Base-by-base conservation (phyloP, 2,113 vertebrate species). In the Prolemur simus region DNA sequence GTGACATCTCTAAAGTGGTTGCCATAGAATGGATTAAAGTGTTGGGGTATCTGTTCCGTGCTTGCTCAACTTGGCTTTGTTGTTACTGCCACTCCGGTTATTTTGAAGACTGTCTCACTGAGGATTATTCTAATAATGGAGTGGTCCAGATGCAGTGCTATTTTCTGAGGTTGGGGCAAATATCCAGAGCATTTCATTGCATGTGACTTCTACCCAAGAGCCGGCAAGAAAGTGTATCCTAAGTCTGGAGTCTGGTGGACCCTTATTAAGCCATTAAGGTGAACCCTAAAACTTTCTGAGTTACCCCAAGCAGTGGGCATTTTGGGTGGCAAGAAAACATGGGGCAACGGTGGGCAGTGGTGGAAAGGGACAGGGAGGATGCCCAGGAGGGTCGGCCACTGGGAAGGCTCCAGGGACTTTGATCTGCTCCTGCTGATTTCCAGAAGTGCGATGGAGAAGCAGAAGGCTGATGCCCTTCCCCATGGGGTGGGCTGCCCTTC, bases 101-200 rank as follows among this genome's bases (percentile, higher is more conserved):
- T 92, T 94, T 82, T 63, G 76, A 96, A 78, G 68, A 29, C 34
- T 52, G 2, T 84, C 68, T 90, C 34, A 49, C 29, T 69, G 71
- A 92, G 58, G 71, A 76, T 76, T 91, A 81, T 80, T 87, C 78
- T 96, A 93, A 83, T 81, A 95, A 87, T 64, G 74, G 63, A 49
- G 3, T 60, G 58, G n/a, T 94, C 52, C 63, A 84, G 64, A 71
- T 21, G 11, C 8, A 21, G 14, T 49, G 78, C 49, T 91, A 23
- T 92, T 92, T 97, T 89, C 83, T 76, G 23, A 95, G 32, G 63
- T 17, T 52, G 56, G 69, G 74, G n/a, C 49, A 91, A 18, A 80
- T 87, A 93, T 63, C 29, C 64, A 7, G 34, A 52, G 56, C 69
- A 39, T 86, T 64, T 68, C 12, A 20, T 49, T 56, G 37, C 27